Evolutionary conservation across 2,888 invertebrate species (phyloP), one percentile per base, ranked within the genome.

Genomic region (Poecilus cupreus): DNA sequence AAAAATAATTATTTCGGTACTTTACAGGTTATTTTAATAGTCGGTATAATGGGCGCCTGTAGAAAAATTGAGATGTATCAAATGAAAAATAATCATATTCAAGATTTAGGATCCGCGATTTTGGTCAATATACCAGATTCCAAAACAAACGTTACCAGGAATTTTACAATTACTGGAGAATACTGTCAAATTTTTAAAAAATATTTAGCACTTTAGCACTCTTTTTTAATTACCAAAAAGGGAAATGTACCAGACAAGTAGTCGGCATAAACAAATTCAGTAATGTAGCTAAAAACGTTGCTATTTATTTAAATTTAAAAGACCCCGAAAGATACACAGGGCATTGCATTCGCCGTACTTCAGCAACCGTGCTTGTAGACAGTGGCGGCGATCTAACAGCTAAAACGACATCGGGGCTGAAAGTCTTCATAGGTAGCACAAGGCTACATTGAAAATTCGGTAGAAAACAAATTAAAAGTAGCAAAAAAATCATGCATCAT

Each of bases 141-240:
- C 2, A 20, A 24, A 20, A 60, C 22, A 20, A 60, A 60, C 16
- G 6, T n/a, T 60, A 11, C 22, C 2, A 20, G 60, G 22, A 60
- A 24, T 20, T 60, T 60, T 60, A 20, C 22, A 60, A 60, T 60
- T 20, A 20, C 60, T 24, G 60, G 60, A 20, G 22, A n/a, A 60
- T 60, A n/a, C n/a, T n/a, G n/a, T n/a, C n/a, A n/a, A n/a, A n/a
- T n/a, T 24, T 60, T 60, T 20, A 60, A 60, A 60, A 60, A 22
- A 24, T 60, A 60, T 24, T 60, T 24, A 1, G 60, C 20, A 20
- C 24, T 60, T 11, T 22, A 22, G 10, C 26, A 18, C 22, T 60
- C n/a, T 24, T 60, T 24, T 5, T 60, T 10, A 20, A 60, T 60
- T 60, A 5, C 22, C 60, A 60, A 60, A 60, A 60, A 3, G 60